Conservation (phyloP, 2,113 vertebrate genomes). For the Tricholaema leucomelas region DNA sequence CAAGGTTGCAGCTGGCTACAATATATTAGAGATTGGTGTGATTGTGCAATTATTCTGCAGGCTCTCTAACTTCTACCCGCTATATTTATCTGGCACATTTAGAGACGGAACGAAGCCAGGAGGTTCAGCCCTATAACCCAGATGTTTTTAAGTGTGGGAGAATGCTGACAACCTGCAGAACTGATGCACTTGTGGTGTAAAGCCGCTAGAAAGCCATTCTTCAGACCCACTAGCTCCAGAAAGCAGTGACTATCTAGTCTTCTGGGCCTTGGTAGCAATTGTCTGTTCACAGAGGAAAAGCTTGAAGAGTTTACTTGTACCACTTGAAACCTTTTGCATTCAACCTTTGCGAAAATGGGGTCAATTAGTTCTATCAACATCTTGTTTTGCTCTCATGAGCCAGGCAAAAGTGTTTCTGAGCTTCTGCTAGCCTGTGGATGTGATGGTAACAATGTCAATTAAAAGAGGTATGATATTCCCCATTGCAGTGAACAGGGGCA, state of each 20-base stretch:
- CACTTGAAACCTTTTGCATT: background rate
- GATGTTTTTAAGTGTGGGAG: background rate
- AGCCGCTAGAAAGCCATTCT: background rate
- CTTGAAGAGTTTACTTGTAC: background rate
- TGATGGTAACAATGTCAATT: background rate
- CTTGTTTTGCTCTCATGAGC: background rate
- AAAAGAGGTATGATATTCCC: background rate
- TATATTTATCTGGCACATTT: background rate
- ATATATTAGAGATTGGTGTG: slow-evolving; percentile 2
- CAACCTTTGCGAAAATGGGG: background rate
- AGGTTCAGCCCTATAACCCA: background rate
- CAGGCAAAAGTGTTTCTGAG: background rate
- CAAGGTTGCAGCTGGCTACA: slow-evolving; percentile 24
- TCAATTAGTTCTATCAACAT: background rate
- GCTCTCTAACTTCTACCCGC: background rate
- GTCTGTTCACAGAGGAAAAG: background rate
- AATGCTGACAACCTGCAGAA: background rate
- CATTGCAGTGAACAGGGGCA: background rate
- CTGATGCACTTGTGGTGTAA: background rate
- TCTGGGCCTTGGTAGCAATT: background rate
- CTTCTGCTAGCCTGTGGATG: background rate
- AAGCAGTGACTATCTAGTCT: background rate
- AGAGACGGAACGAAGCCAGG: background rate
- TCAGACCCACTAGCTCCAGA: background rate
- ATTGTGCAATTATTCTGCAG: background rate